phyloP scores from a whole-genome alignment of 2,113 vertebrate species.

The Procavia capensis region DNA sequence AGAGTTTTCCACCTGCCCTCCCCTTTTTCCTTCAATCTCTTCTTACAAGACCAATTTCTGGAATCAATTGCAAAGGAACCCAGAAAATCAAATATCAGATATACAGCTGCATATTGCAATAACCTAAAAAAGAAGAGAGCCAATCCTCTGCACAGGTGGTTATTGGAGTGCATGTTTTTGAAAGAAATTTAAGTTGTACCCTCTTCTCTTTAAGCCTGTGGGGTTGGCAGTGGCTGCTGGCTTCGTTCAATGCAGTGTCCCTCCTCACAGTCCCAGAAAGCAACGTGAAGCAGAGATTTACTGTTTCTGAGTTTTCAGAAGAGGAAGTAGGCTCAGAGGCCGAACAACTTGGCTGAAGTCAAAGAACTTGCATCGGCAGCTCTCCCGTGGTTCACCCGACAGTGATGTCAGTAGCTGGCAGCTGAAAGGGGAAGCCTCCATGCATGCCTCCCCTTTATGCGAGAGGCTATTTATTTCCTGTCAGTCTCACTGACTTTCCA shows the following conservation, averaged over 20 bases:
- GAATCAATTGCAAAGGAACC: constrained; percentile 68
- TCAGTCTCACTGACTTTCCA: background rate
- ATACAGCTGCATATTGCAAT: constrained; percentile 17
- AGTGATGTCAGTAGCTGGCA: too few relatives aligned
- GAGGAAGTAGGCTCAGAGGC: background rate
- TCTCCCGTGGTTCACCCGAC: background rate
- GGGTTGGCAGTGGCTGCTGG: background rate
- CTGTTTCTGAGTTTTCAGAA: background rate
- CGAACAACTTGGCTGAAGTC: background rate
- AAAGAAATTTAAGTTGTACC: background rate
- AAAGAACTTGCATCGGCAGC: background rate
- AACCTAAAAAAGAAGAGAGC: background rate
- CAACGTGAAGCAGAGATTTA: background rate
- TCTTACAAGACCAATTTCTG: constrained; percentile 50
- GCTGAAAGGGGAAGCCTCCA: background rate
- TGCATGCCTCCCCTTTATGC: too few relatives aligned
- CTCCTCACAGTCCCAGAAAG: background rate
- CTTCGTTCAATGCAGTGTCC: background rate
- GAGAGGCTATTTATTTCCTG: background rate
- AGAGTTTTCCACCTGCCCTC: constrained; percentile 21
- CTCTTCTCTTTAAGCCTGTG: background rate
- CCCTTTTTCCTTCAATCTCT: background rate
- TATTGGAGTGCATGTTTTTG: background rate
- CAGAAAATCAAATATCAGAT: constrained; percentile 62
- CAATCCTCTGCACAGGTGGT: background rate